phyloP scores from a whole-genome alignment of 53 echinoderm and acorn worm species.

The Hippasteria phrygiana region DNA sequence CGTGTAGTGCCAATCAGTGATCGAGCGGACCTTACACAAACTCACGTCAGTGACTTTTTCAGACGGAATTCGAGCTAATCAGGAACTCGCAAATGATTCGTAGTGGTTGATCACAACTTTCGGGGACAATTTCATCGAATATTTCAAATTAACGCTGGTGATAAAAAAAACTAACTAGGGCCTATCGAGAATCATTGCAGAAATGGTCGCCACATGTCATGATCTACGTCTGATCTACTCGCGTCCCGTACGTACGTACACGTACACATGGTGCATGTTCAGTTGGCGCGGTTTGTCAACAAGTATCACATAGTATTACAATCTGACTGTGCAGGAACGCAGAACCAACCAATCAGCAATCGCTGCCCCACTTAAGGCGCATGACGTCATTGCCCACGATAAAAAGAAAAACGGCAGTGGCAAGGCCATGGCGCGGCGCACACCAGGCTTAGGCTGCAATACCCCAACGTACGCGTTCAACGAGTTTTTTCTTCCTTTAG shows the following conservation, averaged over 20 bases:
- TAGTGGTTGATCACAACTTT: neutral
- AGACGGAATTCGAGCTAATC: slow-evolving; percentile 29
- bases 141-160: too few relatives aligned
- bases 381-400: slow-evolving; percentile 61
- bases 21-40: neutral
- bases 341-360: slow-evolving; percentile 37
- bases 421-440: too few relatives aligned
- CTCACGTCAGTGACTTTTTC: neutral
- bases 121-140: neutral
- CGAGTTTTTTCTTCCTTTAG: too few relatives aligned
- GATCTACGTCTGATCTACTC: too few relatives aligned
- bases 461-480: too few relatives aligned
- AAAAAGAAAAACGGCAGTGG: neutral
- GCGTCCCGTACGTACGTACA: neutral
- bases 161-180: too few relatives aligned
- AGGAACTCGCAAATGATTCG: slow-evolving; percentile 12
- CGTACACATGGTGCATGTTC: too few relatives aligned
- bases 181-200: too few relatives aligned
- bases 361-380: slow-evolving; percentile 31
- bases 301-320: slow-evolving; percentile 54
- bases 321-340: neutral
- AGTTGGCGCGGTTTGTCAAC: slow-evolving; percentile 18
- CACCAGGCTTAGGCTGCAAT: too few relatives aligned
- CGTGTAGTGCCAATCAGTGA: slow-evolving; percentile 37
- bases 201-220: too few relatives aligned